A percentile compares a stretch with the other conserved stretches of the same genome.
Evolutionary conservation across 2,113 vertebrate species (phyloP).

Genomic region (Phalacrocorax pelagicus): DNA sequence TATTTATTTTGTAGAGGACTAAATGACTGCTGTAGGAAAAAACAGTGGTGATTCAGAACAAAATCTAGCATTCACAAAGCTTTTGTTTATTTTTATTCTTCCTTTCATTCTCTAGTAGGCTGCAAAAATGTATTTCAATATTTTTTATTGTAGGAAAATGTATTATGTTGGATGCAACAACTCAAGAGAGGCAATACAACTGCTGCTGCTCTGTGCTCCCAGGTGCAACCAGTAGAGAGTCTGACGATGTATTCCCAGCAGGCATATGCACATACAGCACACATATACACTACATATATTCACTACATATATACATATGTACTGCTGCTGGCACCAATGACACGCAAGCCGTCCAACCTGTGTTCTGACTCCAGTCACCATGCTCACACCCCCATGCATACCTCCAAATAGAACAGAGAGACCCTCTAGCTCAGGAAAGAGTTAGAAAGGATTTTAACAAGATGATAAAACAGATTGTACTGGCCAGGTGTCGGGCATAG

Average conservation of each 20-base stretch:
- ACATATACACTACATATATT: too few relatives aligned
- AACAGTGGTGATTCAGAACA: not conserved
- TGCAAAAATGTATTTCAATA: not conserved
- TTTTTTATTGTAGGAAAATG: not conserved
- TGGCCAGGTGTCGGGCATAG: not conserved
- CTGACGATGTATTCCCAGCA: not conserved
- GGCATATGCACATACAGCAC: not conserved
- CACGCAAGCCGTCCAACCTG: not conserved
- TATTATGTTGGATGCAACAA: not conserved
- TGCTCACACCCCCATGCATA: rapidly evolving
- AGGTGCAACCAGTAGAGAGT: not conserved
- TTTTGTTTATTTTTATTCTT: not conserved
- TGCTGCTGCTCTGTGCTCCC: not conserved
- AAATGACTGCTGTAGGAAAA: not conserved
- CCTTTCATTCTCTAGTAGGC: not conserved
- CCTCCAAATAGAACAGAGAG: not conserved
- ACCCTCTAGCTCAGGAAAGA: not conserved
- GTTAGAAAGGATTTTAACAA: not conserved
- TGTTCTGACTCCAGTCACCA: not conserved
- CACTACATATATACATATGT: too few relatives aligned
- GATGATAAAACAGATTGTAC: not conserved
- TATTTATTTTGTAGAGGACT: not conserved
- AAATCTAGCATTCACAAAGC: not conserved
- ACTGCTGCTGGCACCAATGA: not conserved
- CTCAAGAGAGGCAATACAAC: not conserved